A percentile compares a stretch with the other conserved stretches of the same genome.
These are phyloP conservation scores for Papilio elwesi DNA, from an alignment of 2,888 invertebrate genomes.

Conservation along the genomic window DNA sequence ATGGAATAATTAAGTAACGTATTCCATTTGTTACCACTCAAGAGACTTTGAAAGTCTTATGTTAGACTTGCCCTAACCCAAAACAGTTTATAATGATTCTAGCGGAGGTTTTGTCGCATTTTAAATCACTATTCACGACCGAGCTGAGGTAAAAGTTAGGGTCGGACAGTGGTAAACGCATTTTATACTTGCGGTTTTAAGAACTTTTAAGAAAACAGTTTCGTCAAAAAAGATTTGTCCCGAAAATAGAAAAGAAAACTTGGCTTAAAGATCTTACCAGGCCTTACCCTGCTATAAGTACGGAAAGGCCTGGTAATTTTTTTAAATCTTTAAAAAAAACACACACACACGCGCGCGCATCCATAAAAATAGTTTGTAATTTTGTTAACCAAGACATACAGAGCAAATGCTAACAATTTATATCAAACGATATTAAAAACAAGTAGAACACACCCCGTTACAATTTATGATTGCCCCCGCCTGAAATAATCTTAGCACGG, in stretches of 20 bases:
- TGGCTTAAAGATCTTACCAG: no score
- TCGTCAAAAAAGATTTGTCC: no score
- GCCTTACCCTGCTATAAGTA: no score
- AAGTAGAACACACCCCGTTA: not conserved
- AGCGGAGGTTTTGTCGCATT: conserved; percentile 15
- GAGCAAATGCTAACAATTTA: no score
- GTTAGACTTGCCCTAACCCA: not conserved
- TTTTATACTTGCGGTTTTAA: conserved; percentile 23
- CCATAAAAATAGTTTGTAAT: no score
- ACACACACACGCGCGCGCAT: no score
- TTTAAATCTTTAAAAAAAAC: no score
- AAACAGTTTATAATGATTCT: not conserved
- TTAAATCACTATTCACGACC: conserved; percentile 16
- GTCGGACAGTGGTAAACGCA: conserved; percentile 20
- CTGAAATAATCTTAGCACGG: not conserved
- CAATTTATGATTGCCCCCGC: not conserved
- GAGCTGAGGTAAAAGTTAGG: conserved; percentile 13
- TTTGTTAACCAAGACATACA: no score
- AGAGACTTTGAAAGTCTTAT: not conserved
- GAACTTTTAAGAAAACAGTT: not conserved
- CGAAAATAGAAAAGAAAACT: no score
- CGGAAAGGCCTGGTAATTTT: no score
- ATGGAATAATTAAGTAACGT: no score
- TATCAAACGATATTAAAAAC: not conserved
- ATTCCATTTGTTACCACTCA: no score